Conservation (phyloP, 2,797 vertebrate genomes). For the Helostoma temminkii region DNA sequence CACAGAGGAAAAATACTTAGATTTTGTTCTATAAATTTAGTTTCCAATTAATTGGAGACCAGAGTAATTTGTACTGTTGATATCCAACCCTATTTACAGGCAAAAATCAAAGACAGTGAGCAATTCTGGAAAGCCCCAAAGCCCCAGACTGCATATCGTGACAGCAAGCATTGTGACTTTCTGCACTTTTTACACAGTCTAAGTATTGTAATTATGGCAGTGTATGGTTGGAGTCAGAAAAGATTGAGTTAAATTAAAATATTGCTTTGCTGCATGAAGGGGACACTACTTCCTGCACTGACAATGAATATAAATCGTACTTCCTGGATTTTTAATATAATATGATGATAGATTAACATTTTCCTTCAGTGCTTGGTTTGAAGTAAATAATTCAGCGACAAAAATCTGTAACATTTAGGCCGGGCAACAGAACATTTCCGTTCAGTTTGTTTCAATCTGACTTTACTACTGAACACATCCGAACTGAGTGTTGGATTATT, state of each 20-base stretch:
- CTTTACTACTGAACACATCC: background rate
- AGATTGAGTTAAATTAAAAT: too few species aligned
- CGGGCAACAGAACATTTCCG: background rate
- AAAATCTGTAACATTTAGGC: background rate
- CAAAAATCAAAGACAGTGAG: background rate
- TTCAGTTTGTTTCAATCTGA: background rate
- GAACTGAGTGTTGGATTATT: background rate
- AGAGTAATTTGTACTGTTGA: background rate
- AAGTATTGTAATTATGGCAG: background rate
- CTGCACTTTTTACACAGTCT: too few species aligned
- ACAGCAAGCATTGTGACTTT: background rate
- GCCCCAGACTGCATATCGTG: background rate
- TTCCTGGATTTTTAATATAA: background rate
- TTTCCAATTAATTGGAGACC: background rate
- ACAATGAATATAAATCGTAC: background rate
- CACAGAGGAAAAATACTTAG: background rate
- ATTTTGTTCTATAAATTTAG: background rate
- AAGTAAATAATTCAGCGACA: background rate
- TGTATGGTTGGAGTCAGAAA: too few species aligned
- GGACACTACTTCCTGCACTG: background rate
- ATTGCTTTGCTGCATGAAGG: background rate
- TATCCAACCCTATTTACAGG: background rate
- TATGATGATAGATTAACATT: background rate
- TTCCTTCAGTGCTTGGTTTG: rapidly evolving
- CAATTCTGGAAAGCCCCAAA: too few species aligned